Evolutionary conservation across 2,113 vertebrate genomes (phyloP), one percentile per base, ranked within the genome.

Genomic region (Candoia aspera): DNA sequence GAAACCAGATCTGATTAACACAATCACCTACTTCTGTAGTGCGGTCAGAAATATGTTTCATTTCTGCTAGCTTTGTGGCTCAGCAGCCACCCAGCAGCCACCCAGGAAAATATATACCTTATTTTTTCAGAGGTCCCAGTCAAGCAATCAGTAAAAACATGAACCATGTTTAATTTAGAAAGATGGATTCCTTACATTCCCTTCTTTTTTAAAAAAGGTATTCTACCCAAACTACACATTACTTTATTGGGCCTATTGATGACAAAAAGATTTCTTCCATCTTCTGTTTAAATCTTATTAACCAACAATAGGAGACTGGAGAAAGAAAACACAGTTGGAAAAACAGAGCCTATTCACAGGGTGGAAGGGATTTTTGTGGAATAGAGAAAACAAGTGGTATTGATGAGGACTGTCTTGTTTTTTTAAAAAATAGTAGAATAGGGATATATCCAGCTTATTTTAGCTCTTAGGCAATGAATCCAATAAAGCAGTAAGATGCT

Each of bases 1-100:
- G 89, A 90, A 96, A 94, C 49, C 87, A 59, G 93, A 90, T 60
- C 54, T 90, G 42, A 88, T 93, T 91, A 57, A 46, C 37, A 8
- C 86, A 23, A 29, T 1, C 17, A 26, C 49, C 93, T 93, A 19
- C 89, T 64, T 95, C 92, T 91, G 42, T 4, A 0, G 53, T 87
- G 24, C 15, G 91, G 54, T 46, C 85, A 49, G 88, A 87, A 49
- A 94, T 94, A 91, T 93, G 29, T 88, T 91, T 58, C 55, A 8
- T 89, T 85, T 29, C 54, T 95, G 88, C 84, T 90, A 93, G 64
- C 49, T 93, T 42, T 54, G 17, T 87, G 42, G 87, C 21, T 88
- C 37, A 86, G 17, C 29, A n/a, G 24, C 60, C 84, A 15, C 59
- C 42, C 37, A 86, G 17, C 29, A n/a, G 24, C 60, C 84, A 15